These are phyloP conservation scores for Stomatorhinus ivindoensis DNA, from an alignment of 2,113 vertebrate genomes.

Conservation along the genomic window DNA sequence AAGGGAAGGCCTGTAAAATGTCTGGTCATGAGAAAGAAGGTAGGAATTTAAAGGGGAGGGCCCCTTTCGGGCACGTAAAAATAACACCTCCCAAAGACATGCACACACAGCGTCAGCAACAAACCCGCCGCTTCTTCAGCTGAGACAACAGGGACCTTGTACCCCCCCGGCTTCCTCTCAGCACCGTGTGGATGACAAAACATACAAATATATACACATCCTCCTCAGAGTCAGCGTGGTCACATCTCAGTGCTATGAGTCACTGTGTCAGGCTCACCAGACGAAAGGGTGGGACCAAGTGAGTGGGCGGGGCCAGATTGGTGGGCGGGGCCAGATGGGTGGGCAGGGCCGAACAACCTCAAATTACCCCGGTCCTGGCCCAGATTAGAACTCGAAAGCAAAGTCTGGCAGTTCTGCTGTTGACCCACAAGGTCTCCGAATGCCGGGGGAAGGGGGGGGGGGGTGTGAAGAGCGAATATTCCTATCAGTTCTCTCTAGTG, in stretches of 20 bases:
- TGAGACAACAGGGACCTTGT: conserved; percentile 8
- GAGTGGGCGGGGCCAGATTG: background rate
- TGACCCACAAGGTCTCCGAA: background rate
- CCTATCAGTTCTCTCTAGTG: background rate
- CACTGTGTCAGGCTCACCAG: background rate
- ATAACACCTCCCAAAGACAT: background rate
- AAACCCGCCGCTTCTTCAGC: background rate
- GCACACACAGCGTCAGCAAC: background rate
- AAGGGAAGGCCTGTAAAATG: background rate
- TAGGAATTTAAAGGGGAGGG: background rate
- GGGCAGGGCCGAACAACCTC: background rate
- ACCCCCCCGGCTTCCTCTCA: background rate
- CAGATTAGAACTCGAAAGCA: background rate
- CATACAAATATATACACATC: background rate
- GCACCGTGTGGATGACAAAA: background rate
- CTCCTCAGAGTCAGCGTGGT: background rate
- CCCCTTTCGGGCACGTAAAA: background rate
- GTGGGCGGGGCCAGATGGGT: background rate
- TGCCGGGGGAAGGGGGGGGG: background rate
- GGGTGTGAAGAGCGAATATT: background rate
- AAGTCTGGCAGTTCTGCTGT: background rate
- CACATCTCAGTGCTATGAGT: background rate
- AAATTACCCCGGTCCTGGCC: background rate
- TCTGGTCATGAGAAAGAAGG: background rate
- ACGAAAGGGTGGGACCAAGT: background rate